These are phyloP conservation scores for Nanger granti DNA, from an alignment of 2,113 vertebrate genomes.

Conservation along the genomic window DNA sequence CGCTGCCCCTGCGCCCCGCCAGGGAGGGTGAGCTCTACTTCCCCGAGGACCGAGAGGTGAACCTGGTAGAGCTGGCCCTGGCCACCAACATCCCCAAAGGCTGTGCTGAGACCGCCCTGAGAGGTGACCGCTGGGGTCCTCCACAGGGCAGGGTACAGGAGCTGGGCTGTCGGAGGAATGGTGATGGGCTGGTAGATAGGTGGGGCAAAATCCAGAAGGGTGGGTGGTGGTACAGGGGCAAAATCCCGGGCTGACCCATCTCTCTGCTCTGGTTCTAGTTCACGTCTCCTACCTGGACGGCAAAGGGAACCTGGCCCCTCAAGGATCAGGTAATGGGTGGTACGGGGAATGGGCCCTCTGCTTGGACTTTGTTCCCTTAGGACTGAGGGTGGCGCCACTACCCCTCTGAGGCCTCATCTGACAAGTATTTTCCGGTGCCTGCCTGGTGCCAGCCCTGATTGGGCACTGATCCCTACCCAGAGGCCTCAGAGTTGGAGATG, in stretches of 20 bases:
- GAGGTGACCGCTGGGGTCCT: conserved; percentile 71
- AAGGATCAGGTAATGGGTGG: conserved; percentile 82
- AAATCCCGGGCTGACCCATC: background rate
- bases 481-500: background rate
- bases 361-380: background rate
- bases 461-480: background rate
- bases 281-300: conserved; percentile 92
- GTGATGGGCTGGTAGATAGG: background rate
- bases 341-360: background rate
- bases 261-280: conserved; percentile 72
- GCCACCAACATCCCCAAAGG: conserved; percentile 92
- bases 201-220: background rate
- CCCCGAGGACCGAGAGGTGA: conserved; percentile 89
- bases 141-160: fast-evolving
- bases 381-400: background rate
- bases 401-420: background rate
- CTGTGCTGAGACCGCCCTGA: conserved; percentile 88
- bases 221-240: fast-evolving
- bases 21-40: conserved; percentile 92
- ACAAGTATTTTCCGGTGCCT: background rate
- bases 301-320: conserved; percentile 90
- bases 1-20: conserved; percentile 81
- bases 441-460: background rate
- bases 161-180: background rate
- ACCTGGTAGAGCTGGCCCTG: conserved; percentile 90